phyloP scores from a whole-genome alignment of 2,888 invertebrate genomes.

The Drosophila limbata region DNA sequence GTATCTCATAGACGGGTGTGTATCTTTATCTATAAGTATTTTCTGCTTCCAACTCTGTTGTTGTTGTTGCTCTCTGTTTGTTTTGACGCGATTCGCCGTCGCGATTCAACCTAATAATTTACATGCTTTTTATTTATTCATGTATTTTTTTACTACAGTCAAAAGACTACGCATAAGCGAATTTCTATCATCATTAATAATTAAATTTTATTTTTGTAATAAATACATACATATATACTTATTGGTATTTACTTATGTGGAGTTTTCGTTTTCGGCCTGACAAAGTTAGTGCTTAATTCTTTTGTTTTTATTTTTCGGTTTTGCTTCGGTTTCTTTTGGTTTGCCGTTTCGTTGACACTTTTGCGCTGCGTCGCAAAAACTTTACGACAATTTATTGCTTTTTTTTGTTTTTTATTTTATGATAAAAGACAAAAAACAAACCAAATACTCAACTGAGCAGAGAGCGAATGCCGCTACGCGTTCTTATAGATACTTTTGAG shows the following conservation, averaged over 20 bases:
- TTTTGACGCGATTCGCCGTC: slow-evolving; percentile 66
- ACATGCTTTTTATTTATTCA: slow-evolving; percentile 41
- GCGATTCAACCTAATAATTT: slow-evolving; percentile 55
- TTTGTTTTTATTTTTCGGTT: slow-evolving; percentile 14
- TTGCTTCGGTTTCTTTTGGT: slow-evolving; percentile 30
- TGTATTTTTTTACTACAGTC: slow-evolving; percentile 22
- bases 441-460: slow-evolving; percentile 26
- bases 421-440: slow-evolving; percentile 19
- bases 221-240: not conserved
- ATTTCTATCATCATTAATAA: slow-evolving; percentile 16
- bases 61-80: slow-evolving; percentile 71
- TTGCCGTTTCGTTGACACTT: slow-evolving; percentile 44
- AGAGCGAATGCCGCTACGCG: slow-evolving; percentile 49
- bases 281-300: slow-evolving; percentile 31
- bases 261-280: slow-evolving; percentile 38
- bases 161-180: not conserved
- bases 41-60: slow-evolving; percentile 25
- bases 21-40: slow-evolving; percentile 62
- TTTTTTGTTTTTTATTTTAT: slow-evolving; percentile 27
- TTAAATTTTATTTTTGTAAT: not conserved
- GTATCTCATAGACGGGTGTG: slow-evolving; percentile 42
- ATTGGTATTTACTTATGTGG: not conserved
- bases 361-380: slow-evolving; percentile 77
- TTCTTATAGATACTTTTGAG: slow-evolving; percentile 72
- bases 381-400: slow-evolving; percentile 71